Evolutionary conservation across 2,888 invertebrate genomes (phyloP), one percentile per base, ranked within the genome.

Genomic region (Melolontha melolontha): DNA sequence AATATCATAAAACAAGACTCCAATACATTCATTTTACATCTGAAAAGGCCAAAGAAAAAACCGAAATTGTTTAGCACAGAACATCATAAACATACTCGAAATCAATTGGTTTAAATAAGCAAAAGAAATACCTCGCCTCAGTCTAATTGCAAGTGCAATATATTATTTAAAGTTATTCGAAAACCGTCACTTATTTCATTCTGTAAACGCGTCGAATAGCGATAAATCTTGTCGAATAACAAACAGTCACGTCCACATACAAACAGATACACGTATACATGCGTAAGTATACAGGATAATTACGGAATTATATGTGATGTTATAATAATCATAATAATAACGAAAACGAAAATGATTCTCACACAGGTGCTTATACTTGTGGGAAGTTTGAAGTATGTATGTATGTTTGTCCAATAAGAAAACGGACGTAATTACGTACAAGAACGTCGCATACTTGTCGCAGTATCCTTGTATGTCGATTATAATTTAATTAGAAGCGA

Each of bases 281-380:
- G 34, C 5, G 34, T 34, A 34, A 34, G 10, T 34, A 34, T 66
- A 66, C 41, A 22, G 40, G 52, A 52, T 69, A 69, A 69, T 69
- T 69, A 65, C 52, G 42, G 68, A 68, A 68, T 68, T 68, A 64
- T 47, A 54, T 64, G 64, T 52, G 55, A 66, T 69, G 62, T 66
- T 66, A 62, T 66, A 66, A 69, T 69, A 66, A 66, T 64, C 52
- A 66, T 34, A 10, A 34, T 34, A 10, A 34, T 34, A 34, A 34
- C 10, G 34, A 34, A 34, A 34, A 34, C 8, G 34, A 34, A 8
- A 34, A 34, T 6, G 34, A 34, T 34, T 34, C 34, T 34, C 34
- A 34, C 34, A 34, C 66, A 66, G 66, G 66, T 66, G 66, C 8
- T 34, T 34, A 34, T 6, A 6, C 66, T 40, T 66, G 59, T 66